These are phyloP conservation scores for Parthenolecanium corni DNA, from an alignment of 2,888 invertebrate species.

Conservation along the genomic window DNA sequence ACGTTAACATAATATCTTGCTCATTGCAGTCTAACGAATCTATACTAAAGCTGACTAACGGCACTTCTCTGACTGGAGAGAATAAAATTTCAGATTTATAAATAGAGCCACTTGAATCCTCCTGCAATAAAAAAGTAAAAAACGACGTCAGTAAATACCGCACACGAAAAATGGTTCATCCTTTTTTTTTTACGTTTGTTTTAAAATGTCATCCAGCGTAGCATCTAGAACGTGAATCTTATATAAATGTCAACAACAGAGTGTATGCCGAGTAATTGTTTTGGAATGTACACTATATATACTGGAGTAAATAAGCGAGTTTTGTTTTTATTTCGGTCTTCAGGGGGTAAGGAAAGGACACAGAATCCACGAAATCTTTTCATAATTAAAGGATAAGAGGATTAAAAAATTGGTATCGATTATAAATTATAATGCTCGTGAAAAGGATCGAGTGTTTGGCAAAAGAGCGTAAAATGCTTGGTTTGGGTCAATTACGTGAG, in stretches of 20 bases:
- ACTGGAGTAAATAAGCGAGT: too few species aligned
- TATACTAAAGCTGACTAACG: conserved; percentile 64
- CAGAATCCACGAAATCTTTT: too few species aligned
- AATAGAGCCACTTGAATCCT: conserved; percentile 49
- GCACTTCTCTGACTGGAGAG: conserved; percentile 75
- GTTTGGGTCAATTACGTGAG: too few species aligned
- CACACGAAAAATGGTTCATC: not conserved
- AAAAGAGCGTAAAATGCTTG: too few species aligned
- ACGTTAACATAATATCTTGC: conserved; percentile 71
- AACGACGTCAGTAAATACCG: not conserved
- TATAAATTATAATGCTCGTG: too few species aligned
- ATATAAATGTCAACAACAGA: not conserved
- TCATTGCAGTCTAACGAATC: conserved; percentile 83
- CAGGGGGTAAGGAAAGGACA: too few species aligned
- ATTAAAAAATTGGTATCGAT: too few species aligned
- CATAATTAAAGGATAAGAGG: too few species aligned
- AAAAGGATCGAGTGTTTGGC: too few species aligned
- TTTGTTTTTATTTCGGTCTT: too few species aligned
- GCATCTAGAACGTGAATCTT: not conserved
- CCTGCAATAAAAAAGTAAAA: conserved; percentile 18
- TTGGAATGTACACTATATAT: too few species aligned
- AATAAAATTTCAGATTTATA: conserved; percentile 84
- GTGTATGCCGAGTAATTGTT: not conserved
- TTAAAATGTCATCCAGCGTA: not conserved
- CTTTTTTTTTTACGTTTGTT: not conserved